Conservation (phyloP, 2,113 vertebrate genomes). For the Gracilinanus agilis region DNA sequence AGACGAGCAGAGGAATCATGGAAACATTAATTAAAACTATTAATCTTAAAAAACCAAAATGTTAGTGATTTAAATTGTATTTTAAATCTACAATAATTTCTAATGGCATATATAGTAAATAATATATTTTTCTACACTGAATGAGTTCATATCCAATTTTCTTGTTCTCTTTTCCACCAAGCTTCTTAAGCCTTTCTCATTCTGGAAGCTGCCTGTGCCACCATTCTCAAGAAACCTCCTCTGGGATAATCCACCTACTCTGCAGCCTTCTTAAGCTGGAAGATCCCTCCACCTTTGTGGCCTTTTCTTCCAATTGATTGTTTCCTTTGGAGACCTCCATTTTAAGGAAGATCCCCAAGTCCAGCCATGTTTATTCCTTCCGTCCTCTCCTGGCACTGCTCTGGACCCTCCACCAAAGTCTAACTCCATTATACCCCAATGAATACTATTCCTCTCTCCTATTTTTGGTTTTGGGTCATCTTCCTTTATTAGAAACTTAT, state of each 20-base stretch:
- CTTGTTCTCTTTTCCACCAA: background rate
- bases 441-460: background rate
- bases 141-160: background rate
- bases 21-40: background rate
- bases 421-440: background rate
- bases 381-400: background rate
- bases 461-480: background rate
- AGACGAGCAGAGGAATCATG: background rate
- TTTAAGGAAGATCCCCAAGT: background rate
- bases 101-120: background rate
- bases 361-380: background rate
- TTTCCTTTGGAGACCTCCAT: background rate
- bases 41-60: background rate
- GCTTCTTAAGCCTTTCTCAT: background rate
- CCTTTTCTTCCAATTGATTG: background rate
- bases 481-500: background rate
- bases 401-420: background rate
- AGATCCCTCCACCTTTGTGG: background rate
- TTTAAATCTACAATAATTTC: background rate
- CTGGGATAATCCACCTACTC: background rate
- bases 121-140: background rate
- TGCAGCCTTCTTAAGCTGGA: background rate
- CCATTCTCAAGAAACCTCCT: background rate
- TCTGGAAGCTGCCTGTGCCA: background rate
- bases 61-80: background rate